Evolutionary conservation across 2,113 vertebrate genomes (phyloP).

Genomic region (Salvator merianae): DNA sequence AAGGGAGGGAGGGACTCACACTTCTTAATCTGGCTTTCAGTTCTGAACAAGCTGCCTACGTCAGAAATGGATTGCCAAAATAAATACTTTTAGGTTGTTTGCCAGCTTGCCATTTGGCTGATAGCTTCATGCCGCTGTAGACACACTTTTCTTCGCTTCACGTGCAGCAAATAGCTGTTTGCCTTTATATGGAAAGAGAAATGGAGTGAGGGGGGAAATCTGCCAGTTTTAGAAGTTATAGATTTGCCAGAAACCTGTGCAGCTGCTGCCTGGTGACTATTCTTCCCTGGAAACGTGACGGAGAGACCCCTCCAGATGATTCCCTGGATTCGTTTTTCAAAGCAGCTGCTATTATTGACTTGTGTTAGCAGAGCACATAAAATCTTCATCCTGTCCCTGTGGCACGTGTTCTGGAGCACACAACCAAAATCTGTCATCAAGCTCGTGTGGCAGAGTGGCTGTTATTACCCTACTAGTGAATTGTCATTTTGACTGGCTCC

Average conservation of each 20-base stretch:
- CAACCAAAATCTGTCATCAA: neutral
- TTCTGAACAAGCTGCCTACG: neutral
- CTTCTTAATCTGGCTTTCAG: neutral
- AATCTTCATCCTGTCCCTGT: neutral
- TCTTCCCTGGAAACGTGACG: neutral
- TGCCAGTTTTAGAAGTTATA: neutral
- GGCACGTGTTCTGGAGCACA: neutral
- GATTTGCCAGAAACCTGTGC: conserved; percentile 6
- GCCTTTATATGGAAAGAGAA: conserved; percentile 5
- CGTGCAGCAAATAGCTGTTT: neutral
- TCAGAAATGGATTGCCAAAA: conserved; percentile 16
- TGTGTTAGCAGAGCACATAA: neutral
- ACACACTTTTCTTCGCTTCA: neutral
- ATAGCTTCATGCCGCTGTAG: neutral
- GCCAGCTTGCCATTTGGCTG: neutral
- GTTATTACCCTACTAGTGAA: neutral
- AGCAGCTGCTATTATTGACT: neutral
- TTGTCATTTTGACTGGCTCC: neutral
- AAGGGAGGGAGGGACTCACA: too few species aligned
- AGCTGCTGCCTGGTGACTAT: neutral
- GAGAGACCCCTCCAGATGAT: neutral
- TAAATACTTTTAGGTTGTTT: neutral
- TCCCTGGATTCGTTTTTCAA: neutral
- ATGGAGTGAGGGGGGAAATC: neutral
- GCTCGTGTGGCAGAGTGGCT: neutral